A percentile compares a stretch with the other conserved stretches of the same genome.
Evolutionary conservation across 2,113 vertebrate genomes (phyloP).

Genomic region (Vombatus ursinus): DNA sequence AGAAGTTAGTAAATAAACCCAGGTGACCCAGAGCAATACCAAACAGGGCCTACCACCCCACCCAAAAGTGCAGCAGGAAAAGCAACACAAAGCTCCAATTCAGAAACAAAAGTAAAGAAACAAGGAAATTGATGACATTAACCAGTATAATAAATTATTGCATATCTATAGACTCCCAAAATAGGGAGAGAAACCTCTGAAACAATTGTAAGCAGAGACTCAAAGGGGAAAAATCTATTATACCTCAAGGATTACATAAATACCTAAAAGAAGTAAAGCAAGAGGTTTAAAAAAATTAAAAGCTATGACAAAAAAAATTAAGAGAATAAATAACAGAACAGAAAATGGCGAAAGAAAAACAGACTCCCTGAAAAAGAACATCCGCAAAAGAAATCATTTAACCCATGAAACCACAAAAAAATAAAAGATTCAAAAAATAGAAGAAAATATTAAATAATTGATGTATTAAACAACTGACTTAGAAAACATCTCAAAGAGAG

Average conservation of each 20-base stretch:
- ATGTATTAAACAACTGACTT: not conserved
- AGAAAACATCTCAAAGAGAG: not conserved
- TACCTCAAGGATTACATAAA: not conserved
- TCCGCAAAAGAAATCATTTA: not conserved
- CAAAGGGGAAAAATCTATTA: not conserved
- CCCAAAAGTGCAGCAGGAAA: not conserved
- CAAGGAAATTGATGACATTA: not conserved
- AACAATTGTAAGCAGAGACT: not conserved
- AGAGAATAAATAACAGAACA: not conserved
- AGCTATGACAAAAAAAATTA: not conserved
- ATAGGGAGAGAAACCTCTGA: not conserved
- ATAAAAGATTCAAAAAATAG: not conserved
- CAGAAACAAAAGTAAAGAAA: not conserved
- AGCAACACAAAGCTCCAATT: not conserved
- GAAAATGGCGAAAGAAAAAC: not conserved
- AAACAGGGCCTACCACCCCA: not conserved
- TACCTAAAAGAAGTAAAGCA: not conserved
- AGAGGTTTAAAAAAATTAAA: not conserved
- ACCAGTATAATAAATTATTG: not conserved
- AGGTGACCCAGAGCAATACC: not conserved
- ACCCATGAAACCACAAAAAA: not conserved
- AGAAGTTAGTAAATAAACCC: not conserved
- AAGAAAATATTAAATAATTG: not conserved
- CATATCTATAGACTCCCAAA: not conserved
- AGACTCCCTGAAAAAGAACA: not conserved